Evolutionary conservation across 1,140 invertebrate species (phyloP).

Genomic region (Caligus rogercresseyi): DNA sequence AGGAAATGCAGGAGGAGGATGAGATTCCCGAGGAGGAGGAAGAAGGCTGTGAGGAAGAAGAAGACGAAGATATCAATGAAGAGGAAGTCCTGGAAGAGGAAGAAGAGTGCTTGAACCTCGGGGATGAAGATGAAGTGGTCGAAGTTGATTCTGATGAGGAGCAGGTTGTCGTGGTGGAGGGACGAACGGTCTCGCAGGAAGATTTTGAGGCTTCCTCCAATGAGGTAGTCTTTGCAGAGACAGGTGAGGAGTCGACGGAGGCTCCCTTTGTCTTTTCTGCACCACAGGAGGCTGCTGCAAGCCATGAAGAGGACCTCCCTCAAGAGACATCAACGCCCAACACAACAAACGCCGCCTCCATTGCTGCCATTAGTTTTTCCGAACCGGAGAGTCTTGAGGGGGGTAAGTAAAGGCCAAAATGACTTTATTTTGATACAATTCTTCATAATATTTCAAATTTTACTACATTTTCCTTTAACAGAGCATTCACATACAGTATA

Average conservation of each 20-base stretch:
- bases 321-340: too few relatives aligned
- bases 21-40: slow-evolving; percentile 26
- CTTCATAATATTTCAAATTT: too few relatives aligned
- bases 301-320: too few relatives aligned
- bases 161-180: slow-evolving; percentile 31
- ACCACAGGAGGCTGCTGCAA: neutral
- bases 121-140: slow-evolving; percentile 26
- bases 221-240: slow-evolving; percentile 18
- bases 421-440: too few relatives aligned
- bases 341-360: too few relatives aligned
- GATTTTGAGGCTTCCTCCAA: slow-evolving; percentile 16
- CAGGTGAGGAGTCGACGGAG: slow-evolving; percentile 39
- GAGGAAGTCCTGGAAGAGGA: slow-evolving; percentile 34
- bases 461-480: too few relatives aligned
- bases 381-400: too few relatives aligned
- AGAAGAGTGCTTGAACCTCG: slow-evolving; percentile 30
- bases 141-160: slow-evolving; percentile 20
- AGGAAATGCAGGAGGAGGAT: slow-evolving; percentile 21
- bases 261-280: slow-evolving; percentile 31
- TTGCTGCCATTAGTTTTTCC: too few relatives aligned
- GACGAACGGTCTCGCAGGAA: slow-evolving; percentile 29
- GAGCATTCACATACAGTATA: too few relatives aligned
- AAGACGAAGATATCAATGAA: slow-evolving; percentile 24
- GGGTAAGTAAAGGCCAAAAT: too few relatives aligned
- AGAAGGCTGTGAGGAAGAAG: slow-evolving; percentile 25